phyloP scores from a whole-genome alignment of 2,113 vertebrate species.

The Xyrauchen texanus region DNA sequence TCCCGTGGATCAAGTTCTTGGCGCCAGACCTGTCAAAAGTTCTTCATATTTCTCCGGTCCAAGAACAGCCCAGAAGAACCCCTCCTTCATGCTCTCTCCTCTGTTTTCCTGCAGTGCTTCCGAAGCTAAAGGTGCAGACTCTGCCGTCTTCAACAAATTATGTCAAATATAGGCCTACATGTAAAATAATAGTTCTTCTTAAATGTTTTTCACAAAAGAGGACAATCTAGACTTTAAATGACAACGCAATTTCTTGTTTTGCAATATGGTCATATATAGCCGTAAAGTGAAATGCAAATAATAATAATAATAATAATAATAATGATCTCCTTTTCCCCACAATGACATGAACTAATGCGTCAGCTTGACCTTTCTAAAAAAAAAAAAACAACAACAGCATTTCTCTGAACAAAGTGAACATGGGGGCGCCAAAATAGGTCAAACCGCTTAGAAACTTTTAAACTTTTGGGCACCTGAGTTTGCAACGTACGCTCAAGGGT shows the following conservation, averaged over 20 bases:
- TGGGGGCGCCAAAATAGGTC: not conserved
- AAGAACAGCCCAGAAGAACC: slow-evolving; percentile 12
- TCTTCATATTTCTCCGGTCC: slow-evolving; percentile 84
- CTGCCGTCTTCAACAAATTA: not conserved
- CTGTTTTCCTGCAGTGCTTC: not conserved
- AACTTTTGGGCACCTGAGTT: not conserved
- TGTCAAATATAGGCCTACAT: not conserved
- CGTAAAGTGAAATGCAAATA: no score
- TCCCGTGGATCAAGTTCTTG: slow-evolving; percentile 63
- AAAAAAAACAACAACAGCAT: no score
- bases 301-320: no score
- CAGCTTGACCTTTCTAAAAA: no score
- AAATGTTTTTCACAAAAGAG: not conserved
- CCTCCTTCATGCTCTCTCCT: slow-evolving; percentile 1
- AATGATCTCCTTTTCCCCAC: no score
- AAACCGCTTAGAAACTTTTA: not conserved
- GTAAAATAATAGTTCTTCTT: not conserved
- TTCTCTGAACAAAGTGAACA: not conserved
- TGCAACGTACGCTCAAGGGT: not conserved
- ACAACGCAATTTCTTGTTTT: not conserved
- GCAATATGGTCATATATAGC: no score
- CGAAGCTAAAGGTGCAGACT: not conserved
- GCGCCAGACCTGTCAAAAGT: slow-evolving; percentile 96
- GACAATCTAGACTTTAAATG: not conserved
- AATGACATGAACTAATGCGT: no score